A percentile compares a stretch with the other conserved stretches of the same genome.
These are phyloP conservation scores for Capromys pilorides DNA, from an alignment of 2,797 vertebrate species.

Conservation along the genomic window DNA sequence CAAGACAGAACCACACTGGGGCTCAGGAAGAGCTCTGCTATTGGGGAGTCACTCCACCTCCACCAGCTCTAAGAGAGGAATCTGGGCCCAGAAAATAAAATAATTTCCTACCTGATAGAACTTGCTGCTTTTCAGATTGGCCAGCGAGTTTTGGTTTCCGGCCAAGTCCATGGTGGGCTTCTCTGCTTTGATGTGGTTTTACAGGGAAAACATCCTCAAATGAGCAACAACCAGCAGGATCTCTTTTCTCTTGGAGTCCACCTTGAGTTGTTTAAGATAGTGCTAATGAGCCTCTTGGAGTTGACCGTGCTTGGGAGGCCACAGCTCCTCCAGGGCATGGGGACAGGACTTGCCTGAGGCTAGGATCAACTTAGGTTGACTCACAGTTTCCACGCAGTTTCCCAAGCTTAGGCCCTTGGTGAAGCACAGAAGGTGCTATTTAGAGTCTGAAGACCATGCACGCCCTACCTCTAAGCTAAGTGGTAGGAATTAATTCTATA, in stretches of 20 bases:
- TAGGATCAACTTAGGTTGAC: background rate
- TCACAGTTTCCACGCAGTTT: constrained; percentile 36
- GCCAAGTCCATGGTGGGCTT: constrained; percentile 80
- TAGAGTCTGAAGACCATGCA: background rate
- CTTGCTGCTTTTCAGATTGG: constrained; percentile 77
- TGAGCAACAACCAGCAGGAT: constrained; percentile 70
- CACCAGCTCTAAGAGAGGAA: constrained; percentile 59
- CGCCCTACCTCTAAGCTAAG: background rate
- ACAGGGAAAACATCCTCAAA: constrained; percentile 78
- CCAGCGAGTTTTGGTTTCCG: constrained; percentile 74
- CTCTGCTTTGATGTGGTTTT: constrained; percentile 81
- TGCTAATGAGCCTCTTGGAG: constrained; percentile 71
- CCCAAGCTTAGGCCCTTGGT: background rate
- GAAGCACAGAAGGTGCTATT: background rate
- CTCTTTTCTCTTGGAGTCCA: constrained; percentile 68
- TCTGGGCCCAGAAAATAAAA: constrained; percentile 76
- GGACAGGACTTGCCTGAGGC: background rate
- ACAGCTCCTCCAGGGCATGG: background rate
- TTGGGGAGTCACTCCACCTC: constrained; percentile 23
- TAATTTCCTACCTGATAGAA: constrained; percentile 73
- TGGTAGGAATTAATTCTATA: background rate
- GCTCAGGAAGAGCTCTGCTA: constrained; percentile 40
- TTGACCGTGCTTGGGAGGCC: background rate
- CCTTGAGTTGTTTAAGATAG: constrained; percentile 46
- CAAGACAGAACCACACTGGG: background rate